Percentiles rank a stretch among this genome's conserved stretches.
Conservation (phyloP, 30 jellyfish, hydroid and myxozoan genomes). For the Pelagia noctiluca region DNA sequence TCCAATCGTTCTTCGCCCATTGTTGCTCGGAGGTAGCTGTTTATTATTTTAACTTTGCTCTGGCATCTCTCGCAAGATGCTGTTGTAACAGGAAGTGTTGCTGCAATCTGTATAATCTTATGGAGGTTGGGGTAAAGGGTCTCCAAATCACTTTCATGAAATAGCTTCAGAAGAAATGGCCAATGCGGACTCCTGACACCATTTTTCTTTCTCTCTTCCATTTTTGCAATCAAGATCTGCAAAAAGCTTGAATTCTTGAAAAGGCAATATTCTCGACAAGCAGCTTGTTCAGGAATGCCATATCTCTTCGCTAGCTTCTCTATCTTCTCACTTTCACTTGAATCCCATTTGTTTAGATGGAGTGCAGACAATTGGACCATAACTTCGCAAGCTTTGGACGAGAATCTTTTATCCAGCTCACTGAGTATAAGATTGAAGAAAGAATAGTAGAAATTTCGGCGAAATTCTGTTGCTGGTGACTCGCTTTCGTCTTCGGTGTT, state of each 20-base stretch:
- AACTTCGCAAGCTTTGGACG: too few species aligned
- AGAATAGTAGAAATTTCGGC: constrained; percentile 8
- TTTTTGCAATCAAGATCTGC: constrained; percentile 24
- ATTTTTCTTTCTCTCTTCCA: constrained; percentile 39
- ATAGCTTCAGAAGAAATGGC: constrained; percentile 23
- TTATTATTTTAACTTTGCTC: constrained; percentile 30
- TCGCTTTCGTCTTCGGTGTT: constrained; percentile 39
- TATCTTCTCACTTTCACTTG: too few species aligned
- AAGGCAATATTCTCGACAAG: constrained; percentile 29
- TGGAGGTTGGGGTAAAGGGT: constrained; percentile 49
- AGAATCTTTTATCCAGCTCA: too few species aligned
- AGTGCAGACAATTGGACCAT: too few species aligned
- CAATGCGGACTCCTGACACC: constrained; percentile 16
- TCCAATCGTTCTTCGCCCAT: constrained; percentile 21
- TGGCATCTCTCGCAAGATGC: constrained; percentile 28
- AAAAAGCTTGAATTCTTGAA: constrained; percentile 4
- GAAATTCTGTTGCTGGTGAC: constrained; percentile 28
- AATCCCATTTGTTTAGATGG: too few species aligned
- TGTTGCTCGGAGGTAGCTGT: too few species aligned
- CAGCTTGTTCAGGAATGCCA: constrained; percentile 29
- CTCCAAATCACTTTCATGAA: constrained; percentile 30
- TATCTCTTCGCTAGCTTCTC: too few species aligned
- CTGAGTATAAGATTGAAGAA: too few species aligned
- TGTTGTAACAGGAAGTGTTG: constrained; percentile 14
- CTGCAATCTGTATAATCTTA: constrained; percentile 8